phyloP scores from a whole-genome alignment of 37 sponge, comb jelly and placozoan species.

The Geodia barretti region DNA sequence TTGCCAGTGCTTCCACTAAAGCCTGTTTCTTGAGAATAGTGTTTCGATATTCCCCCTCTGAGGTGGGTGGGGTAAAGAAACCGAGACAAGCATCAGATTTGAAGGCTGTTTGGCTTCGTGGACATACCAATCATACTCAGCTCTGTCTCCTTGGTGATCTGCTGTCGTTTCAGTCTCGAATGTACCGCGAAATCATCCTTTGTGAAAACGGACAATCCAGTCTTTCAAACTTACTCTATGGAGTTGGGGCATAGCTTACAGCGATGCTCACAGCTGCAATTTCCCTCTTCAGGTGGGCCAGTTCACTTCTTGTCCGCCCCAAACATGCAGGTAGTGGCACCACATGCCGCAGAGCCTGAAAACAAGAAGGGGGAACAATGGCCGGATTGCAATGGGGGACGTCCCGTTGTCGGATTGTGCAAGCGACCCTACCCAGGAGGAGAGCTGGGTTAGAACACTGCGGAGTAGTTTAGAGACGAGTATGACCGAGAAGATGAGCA shows the following conservation, averaged over 20 bases:
- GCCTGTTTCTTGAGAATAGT: not conserved
- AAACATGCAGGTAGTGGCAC: not conserved
- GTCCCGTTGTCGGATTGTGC: no score
- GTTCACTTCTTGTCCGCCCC: not conserved
- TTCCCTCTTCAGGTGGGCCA: not conserved
- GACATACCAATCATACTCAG: constrained; percentile 10
- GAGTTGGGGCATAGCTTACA: no score
- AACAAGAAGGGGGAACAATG: not conserved
- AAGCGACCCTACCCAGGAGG: not conserved
- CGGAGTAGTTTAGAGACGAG: not conserved
- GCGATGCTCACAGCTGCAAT: not conserved
- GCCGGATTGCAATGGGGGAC: no score
- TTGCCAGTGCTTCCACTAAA: not conserved
- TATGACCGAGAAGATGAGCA: not conserved
- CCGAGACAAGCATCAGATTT: not conserved
- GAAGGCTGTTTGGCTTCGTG: not conserved
- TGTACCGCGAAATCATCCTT: constrained; percentile 59
- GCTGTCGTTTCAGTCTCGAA: constrained; percentile 36
- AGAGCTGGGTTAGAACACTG: not conserved
- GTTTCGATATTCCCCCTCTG: not conserved
- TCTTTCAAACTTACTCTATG: no score
- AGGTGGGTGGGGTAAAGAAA: not conserved
- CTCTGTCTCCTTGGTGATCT: constrained; percentile 11
- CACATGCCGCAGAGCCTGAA: not conserved
- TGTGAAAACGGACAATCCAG: not conserved